These are phyloP conservation scores for Busseola fusca DNA, from an alignment of 2,888 invertebrate species.

Conservation along the genomic window DNA sequence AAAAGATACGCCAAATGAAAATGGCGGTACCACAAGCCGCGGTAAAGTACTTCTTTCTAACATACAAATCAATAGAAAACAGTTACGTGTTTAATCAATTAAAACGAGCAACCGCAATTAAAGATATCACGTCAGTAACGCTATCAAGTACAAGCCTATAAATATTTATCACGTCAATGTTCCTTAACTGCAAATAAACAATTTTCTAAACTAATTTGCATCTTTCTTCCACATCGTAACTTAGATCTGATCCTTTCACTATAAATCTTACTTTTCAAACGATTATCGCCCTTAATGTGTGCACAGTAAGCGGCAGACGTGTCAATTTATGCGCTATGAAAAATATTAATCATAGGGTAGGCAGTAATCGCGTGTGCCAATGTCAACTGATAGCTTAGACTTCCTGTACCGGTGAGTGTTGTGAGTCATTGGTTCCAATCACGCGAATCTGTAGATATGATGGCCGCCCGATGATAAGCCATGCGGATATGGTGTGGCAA, in stretches of 20 bases:
- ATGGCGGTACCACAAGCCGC: not conserved
- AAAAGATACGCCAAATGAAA: too few species aligned
- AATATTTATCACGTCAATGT: conserved; percentile 50
- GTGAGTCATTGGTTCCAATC: conserved; percentile 65
- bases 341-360: conserved; percentile 61
- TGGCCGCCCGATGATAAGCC: conserved; percentile 60
- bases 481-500: conserved; percentile 53
- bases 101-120: conserved; percentile 41
- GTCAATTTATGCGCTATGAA: conserved; percentile 49
- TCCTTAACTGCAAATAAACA: conserved; percentile 56
- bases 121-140: conserved; percentile 49
- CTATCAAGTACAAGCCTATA: conserved; percentile 49
- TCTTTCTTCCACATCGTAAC: conserved; percentile 63
- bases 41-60: not conserved
- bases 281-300: conserved; percentile 46
- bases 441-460: conserved; percentile 65
- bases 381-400: conserved; percentile 62
- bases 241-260: conserved; percentile 58
- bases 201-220: conserved; percentile 71
- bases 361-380: conserved; percentile 64
- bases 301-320: conserved; percentile 40
- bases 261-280: conserved; percentile 44
- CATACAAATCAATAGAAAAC: conserved; percentile 18
- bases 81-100: conserved; percentile 40
- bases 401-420: conserved; percentile 61